A percentile compares a stretch with the other conserved stretches of the same genome.
Evolutionary conservation across 2,888 invertebrate species (phyloP).

Genomic region (Rhagium mordax): DNA sequence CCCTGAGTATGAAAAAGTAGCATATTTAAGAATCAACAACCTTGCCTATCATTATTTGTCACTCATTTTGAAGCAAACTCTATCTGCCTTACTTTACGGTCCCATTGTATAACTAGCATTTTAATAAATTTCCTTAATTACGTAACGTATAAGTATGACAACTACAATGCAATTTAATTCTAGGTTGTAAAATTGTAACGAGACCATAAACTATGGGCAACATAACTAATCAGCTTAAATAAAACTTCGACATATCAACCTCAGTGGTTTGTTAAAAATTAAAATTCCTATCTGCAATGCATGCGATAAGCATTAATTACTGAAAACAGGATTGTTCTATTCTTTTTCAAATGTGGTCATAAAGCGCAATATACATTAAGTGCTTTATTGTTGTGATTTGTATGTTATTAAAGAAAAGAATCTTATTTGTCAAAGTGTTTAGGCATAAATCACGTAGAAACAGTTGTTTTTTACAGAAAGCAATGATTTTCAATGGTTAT

Average conservation of each 20-base stretch:
- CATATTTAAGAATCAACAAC: too few species aligned
- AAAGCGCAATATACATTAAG: constrained; percentile 18
- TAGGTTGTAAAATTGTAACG: not conserved
- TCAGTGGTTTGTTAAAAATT: not conserved
- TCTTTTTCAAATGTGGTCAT: constrained; percentile 23
- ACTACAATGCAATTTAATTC: not conserved
- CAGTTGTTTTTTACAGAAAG: constrained; percentile 18
- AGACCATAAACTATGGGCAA: not conserved
- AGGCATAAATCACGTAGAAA: constrained; percentile 32
- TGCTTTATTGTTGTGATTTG: constrained; percentile 32
- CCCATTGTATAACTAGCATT: too few species aligned
- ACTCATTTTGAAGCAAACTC: too few species aligned
- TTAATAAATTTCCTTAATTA: not conserved
- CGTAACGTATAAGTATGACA: not conserved
- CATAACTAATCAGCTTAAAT: not conserved
- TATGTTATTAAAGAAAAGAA: constrained; percentile 30
- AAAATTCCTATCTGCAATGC: constrained; percentile 8
- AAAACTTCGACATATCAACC: not conserved
- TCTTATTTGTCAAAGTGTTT: constrained; percentile 22
- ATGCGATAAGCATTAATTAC: constrained; percentile 28
- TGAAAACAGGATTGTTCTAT: constrained; percentile 33
- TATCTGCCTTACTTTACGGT: too few species aligned
- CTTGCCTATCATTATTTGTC: too few species aligned
- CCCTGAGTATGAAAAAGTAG: too few species aligned
- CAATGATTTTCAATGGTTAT: constrained; percentile 31